Evolutionary conservation across 2,888 invertebrate species (phyloP).

Genomic region (Acrobasis suavella): DNA sequence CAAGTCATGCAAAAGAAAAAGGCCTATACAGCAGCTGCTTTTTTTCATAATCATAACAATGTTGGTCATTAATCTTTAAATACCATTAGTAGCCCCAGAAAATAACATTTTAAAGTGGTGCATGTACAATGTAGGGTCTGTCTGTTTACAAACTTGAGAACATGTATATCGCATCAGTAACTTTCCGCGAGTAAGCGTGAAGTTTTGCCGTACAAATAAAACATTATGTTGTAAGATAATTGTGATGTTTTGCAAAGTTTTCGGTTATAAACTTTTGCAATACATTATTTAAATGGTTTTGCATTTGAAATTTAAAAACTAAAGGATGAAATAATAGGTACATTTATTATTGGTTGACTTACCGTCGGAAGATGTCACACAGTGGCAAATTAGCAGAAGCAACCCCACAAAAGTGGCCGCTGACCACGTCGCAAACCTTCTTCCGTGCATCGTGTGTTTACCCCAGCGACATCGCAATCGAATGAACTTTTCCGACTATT

Average conservation of each 20-base stretch:
- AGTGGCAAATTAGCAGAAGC: conserved; percentile 56
- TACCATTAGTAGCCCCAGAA: conserved; percentile 9
- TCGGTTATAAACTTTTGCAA: background rate
- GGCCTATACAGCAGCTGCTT: background rate
- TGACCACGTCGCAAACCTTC: conserved; percentile 57
- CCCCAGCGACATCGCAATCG: conserved; percentile 62
- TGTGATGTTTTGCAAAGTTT: background rate
- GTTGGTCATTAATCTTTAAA: background rate
- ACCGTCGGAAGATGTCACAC: conserved; percentile 68
- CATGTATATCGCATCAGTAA: conserved; percentile 37
- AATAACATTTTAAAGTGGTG: conserved; percentile 28
- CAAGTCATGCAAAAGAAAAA: background rate
- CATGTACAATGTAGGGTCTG: conserved; percentile 26
- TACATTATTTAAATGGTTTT: too few relatives aligned
- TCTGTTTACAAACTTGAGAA: conserved; percentile 36
- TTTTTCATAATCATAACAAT: background rate
- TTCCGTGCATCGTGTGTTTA: conserved; percentile 64
- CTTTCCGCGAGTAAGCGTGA: conserved; percentile 33
- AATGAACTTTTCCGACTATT: conserved; percentile 60
- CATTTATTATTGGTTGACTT: conserved; percentile 42
- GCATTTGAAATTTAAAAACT: too few relatives aligned
- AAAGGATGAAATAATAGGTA: background rate
- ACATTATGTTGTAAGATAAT: background rate
- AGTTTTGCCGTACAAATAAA: conserved; percentile 24
- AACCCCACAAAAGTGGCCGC: conserved; percentile 54